Conservation (phyloP, 2,797 vertebrate species). For the Gymnothorax reevesii region DNA sequence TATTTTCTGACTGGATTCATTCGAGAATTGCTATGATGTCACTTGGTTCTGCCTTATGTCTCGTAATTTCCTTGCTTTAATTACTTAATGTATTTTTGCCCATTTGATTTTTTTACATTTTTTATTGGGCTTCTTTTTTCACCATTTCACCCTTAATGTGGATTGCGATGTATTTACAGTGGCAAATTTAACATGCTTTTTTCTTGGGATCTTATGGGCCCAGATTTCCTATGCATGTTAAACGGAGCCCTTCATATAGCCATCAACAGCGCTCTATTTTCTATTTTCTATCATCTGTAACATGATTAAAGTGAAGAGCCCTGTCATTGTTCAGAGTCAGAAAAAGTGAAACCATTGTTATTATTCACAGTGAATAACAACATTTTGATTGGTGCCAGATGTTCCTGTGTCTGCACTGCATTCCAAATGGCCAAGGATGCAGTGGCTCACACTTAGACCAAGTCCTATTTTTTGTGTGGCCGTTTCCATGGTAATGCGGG, state of each 20-base stretch:
- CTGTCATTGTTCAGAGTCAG: not conserved
- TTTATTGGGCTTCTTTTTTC: not conserved
- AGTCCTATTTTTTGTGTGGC: not conserved
- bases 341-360: not conserved
- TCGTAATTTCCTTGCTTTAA: not conserved
- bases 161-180: not conserved
- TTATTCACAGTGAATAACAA: not conserved
- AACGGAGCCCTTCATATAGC: not conserved
- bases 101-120: not conserved
- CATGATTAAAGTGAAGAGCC: not conserved
- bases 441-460: not conserved
- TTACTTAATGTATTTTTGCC: not conserved
- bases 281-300: too few species aligned
- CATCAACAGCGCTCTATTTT: too few species aligned
- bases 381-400: not conserved
- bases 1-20: conserved; percentile 21
- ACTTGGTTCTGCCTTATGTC: conserved; percentile 7
- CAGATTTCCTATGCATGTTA: not conserved
- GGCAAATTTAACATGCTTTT: not conserved
- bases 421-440: not conserved
- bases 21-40: conserved; percentile 5
- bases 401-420: not conserved
- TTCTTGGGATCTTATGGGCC: not conserved
- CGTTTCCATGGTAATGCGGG: not conserved
- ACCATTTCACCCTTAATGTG: not conserved